A percentile compares a stretch with the other conserved stretches of the same genome.
Evolutionary conservation across 1,140 invertebrate species (phyloP).

Genomic region (Triops longicaudatus): DNA sequence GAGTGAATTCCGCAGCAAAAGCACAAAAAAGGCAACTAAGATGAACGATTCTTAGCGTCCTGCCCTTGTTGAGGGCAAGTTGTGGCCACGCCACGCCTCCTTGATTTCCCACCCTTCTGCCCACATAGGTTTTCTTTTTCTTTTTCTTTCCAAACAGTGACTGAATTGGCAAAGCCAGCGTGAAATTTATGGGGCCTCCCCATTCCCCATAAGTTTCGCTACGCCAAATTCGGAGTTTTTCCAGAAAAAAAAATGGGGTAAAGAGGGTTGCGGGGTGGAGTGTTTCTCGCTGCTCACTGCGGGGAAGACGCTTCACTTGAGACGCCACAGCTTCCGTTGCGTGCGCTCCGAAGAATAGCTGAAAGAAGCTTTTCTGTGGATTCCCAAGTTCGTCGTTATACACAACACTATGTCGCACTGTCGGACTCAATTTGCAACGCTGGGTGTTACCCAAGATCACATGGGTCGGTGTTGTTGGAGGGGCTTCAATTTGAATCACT

Average conservation of each 20-base stretch:
- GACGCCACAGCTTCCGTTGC: constrained; percentile 5
- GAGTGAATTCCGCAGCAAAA: background rate
- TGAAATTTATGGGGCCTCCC: background rate
- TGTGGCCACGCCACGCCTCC: constrained; percentile 5
- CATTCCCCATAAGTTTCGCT: background rate
- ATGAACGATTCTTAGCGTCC: constrained; percentile 2
- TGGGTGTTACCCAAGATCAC: constrained; percentile 6
- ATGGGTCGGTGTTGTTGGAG: background rate
- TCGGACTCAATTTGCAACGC: constrained; percentile 5
- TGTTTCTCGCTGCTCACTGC: background rate
- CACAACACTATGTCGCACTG: constrained; percentile 5
- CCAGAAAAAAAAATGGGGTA: background rate
- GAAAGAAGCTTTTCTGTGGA: background rate
- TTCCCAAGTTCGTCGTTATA: constrained; percentile 11
- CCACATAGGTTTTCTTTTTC: background rate
- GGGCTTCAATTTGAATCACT: constrained; percentile 6
- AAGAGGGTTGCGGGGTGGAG: background rate
- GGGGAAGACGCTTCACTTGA: constrained; percentile 14
- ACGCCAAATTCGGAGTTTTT: background rate
- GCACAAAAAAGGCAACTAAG: background rate
- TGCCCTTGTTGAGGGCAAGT: constrained; percentile 10
- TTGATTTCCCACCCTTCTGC: background rate
- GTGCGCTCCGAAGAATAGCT: background rate
- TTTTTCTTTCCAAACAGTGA: background rate
- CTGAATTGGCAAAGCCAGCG: constrained; percentile 10